Percentiles rank a stretch among this genome's conserved stretches.
Evolutionary conservation across 2,888 invertebrate species (phyloP).

Genomic region (Octodonta nipae): DNA sequence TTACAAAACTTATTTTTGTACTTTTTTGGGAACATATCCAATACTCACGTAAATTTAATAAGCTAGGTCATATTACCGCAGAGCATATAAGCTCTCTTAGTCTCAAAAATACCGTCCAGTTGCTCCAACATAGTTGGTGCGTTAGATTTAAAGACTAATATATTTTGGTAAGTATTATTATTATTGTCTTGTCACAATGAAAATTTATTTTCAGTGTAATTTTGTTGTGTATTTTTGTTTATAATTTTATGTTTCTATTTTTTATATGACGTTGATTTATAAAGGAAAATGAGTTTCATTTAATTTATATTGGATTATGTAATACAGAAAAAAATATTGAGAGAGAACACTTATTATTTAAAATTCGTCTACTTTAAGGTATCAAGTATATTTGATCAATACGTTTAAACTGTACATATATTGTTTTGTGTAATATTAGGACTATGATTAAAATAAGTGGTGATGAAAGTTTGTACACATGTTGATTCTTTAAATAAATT

Average conservation of each 20-base stretch:
- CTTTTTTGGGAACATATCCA: slow-evolving; percentile 3
- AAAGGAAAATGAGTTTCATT: not conserved
- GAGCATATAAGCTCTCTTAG: slow-evolving; percentile 19
- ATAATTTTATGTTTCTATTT: slow-evolving; percentile 5
- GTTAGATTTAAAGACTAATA: slow-evolving; percentile 17
- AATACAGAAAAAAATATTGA: no score
- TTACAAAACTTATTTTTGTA: not conserved
- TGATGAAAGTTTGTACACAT: slow-evolving; percentile 26
- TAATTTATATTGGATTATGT: not conserved
- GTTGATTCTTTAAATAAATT: slow-evolving; percentile 27
- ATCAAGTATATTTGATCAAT: no score
- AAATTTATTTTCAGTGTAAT: slow-evolving; percentile 6
- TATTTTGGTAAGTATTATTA: slow-evolving; percentile 9
- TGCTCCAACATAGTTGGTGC: slow-evolving; percentile 27
- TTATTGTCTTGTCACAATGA: slow-evolving; percentile 5
- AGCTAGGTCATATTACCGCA: slow-evolving; percentile 3
- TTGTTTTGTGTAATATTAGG: slow-evolving; percentile 1
- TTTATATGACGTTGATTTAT: slow-evolving; percentile 5
- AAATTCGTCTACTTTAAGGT: no score
- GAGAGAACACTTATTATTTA: no score
- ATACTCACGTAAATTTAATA: slow-evolving; percentile 6
- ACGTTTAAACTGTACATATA: slow-evolving; percentile 11
- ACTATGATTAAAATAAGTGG: not conserved
- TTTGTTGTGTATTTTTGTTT: slow-evolving; percentile 7
- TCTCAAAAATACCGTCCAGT: slow-evolving; percentile 33